Conservation (phyloP, 2,113 vertebrate genomes). For the Ornithorhynchus anatinus region DNA sequence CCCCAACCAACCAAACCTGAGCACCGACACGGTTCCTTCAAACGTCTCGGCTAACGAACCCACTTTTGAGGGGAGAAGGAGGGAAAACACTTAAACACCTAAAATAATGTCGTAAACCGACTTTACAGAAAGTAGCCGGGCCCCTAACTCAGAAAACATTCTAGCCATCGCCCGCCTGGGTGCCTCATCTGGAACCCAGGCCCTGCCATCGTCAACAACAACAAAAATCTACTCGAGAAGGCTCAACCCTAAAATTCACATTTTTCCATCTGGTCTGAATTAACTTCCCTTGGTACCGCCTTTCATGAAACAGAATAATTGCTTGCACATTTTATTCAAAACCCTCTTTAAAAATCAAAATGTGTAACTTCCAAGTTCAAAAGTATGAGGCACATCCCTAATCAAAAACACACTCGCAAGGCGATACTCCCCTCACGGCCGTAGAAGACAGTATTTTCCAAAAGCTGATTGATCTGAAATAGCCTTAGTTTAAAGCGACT, state of each 20-base stretch:
- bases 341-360: constrained; percentile 32
- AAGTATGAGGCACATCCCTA: constrained; percentile 50
- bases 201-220: constrained; percentile 58
- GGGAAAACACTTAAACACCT: constrained; percentile 14
- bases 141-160: constrained; percentile 55
- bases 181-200: constrained; percentile 73
- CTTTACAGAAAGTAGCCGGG: constrained; percentile 16
- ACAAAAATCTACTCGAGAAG: constrained; percentile 70
- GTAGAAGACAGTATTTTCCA: constrained; percentile 33
- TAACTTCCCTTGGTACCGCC: constrained; percentile 70
- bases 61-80: neutral
- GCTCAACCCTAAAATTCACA: constrained; percentile 73
- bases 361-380: constrained; percentile 27
- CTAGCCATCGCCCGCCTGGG: constrained; percentile 48
- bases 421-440: constrained; percentile 26
- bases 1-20: neutral
- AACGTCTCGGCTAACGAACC: neutral
- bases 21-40: neutral
- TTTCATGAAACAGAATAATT: constrained; percentile 80
- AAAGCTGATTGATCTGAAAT: constrained; percentile 45
- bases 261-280: constrained; percentile 81
- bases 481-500: constrained; percentile 43
- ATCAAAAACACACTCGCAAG: constrained; percentile 33
- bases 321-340: constrained; percentile 66
- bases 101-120: constrained; percentile 6